Conservation (phyloP, 2,113 vertebrate species). For the Varanus salvator region DNA sequence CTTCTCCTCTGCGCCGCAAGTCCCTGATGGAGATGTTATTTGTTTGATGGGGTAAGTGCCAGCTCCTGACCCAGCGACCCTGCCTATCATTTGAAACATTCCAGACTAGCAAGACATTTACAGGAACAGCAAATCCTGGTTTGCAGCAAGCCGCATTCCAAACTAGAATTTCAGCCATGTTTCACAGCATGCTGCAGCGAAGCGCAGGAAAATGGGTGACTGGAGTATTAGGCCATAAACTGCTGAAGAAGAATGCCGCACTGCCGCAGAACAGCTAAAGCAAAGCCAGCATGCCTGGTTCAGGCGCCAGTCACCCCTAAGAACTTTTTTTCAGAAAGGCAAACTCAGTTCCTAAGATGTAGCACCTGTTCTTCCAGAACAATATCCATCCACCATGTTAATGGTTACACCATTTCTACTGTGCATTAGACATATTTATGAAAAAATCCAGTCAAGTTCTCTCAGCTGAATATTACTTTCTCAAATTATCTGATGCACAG, state of each 20-base stretch:
- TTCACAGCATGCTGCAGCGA: neutral
- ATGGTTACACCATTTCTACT: conserved; percentile 55
- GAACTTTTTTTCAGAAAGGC: neutral
- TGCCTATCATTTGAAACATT: neutral
- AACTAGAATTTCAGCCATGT: neutral
- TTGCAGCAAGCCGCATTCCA: neutral
- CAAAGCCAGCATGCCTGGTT: neutral
- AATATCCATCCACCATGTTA: neutral
- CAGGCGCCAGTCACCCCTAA: neutral
- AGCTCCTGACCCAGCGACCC: neutral
- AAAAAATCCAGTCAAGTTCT: conserved; percentile 56
- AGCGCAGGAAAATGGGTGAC: neutral
- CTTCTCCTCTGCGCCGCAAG: too few species aligned
- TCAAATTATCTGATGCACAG: conserved; percentile 20
- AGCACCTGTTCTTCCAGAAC: neutral
- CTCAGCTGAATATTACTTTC: conserved; percentile 39
- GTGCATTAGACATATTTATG: conserved; percentile 58
- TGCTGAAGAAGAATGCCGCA: too few species aligned
- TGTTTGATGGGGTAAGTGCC: neutral
- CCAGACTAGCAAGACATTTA: neutral
- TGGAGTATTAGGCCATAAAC: neutral
- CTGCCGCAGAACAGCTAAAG: neutral
- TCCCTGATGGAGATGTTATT: too few species aligned
- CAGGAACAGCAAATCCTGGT: neutral
- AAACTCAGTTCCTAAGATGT: neutral